These are phyloP conservation scores for Zalophus californianus DNA, from an alignment of 2,797 vertebrate genomes.

Conservation along the genomic window DNA sequence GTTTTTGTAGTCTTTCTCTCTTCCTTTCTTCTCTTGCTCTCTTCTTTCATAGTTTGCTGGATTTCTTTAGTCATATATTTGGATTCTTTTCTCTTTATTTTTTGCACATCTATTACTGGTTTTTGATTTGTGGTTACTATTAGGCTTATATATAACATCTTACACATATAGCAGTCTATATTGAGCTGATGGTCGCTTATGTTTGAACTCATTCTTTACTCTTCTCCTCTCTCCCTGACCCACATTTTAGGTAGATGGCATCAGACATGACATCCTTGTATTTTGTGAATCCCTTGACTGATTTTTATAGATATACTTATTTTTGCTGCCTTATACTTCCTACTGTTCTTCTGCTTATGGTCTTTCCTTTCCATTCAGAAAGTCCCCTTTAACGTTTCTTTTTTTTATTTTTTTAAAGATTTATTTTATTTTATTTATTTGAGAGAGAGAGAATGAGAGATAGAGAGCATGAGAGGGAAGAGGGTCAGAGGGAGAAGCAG, in stretches of 20 bases:
- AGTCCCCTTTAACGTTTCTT: neutral
- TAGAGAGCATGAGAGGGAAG: too few species aligned
- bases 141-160: neutral
- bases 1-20: neutral
- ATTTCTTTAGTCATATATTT: neutral
- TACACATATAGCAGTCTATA: neutral
- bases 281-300: neutral
- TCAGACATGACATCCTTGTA: neutral
- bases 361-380: neutral
- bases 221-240: neutral
- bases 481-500: too few species aligned
- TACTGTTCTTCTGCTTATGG: neutral
- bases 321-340: neutral
- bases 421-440: too few species aligned
- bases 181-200: neutral
- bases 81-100: neutral
- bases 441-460: too few species aligned
- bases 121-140: neutral
- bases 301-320: neutral
- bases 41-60: neutral
- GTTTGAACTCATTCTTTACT: neutral
- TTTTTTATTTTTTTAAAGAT: too few species aligned
- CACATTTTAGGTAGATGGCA: neutral
- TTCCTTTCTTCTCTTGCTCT: neutral
- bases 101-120: neutral